Percentiles rank a stretch among this genome's conserved stretches.
Conservation (phyloP, 53 echinoderm and acorn worm genomes). For the Crossaster papposus region DNA sequence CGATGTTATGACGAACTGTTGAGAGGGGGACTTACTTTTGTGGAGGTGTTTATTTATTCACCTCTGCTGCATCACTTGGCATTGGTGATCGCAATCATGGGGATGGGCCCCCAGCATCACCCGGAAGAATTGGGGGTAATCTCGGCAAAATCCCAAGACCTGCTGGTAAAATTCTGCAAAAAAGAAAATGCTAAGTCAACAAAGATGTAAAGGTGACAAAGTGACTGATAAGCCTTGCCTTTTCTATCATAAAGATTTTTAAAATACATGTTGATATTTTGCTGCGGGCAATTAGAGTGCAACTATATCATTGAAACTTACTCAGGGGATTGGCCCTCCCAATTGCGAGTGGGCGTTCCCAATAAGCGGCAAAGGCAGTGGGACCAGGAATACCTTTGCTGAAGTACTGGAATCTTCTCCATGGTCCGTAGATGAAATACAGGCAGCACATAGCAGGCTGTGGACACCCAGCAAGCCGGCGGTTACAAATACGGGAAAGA, state of each 20-base stretch:
- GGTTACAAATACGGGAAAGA: constrained; percentile 18
- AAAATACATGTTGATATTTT: no score
- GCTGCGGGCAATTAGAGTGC: no score
- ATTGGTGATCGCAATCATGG: constrained; percentile 56
- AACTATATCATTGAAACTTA: neutral
- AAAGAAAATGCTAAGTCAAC: neutral
- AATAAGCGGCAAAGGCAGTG: constrained; percentile 76
- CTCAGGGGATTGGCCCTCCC: constrained; percentile 40
- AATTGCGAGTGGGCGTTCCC: constrained; percentile 85
- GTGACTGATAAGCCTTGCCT: neutral
- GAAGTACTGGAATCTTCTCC: constrained; percentile 61
- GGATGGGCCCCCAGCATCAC: constrained; percentile 79
- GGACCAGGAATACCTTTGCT: constrained; percentile 82
- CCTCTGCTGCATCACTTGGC: constrained; percentile 79
- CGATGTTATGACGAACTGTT: no score
- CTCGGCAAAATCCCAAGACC: constrained; percentile 59
- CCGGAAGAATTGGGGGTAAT: constrained; percentile 52
- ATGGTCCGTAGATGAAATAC: constrained; percentile 45
- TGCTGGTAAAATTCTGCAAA: constrained; percentile 83
- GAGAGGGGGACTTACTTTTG: no score
- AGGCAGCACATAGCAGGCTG: constrained; percentile 12
- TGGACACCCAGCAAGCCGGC: constrained; percentile 24
- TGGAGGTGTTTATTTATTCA: constrained; percentile 23
- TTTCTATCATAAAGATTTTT: no score
- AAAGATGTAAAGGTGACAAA: neutral